Percentiles rank a stretch among this genome's conserved stretches.
phyloP scores from a whole-genome alignment of 37 sponge, comb jelly and placozoan species.

The Mnemiopsis leidyi region DNA sequence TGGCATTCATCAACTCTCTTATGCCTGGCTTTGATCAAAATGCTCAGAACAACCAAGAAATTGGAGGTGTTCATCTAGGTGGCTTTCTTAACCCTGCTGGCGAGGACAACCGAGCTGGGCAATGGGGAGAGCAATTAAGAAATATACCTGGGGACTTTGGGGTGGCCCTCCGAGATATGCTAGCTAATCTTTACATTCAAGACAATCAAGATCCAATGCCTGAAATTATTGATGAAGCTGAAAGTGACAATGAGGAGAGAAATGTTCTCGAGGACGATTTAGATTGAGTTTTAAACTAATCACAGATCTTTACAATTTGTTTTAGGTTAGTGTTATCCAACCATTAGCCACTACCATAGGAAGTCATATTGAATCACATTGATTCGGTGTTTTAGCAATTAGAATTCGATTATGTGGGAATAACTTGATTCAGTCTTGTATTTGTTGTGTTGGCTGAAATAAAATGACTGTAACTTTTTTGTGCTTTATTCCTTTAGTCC shows the following conservation, averaged over 20 bases:
- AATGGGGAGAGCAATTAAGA: constrained; percentile 42
- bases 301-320: no score
- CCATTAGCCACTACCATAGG: no score
- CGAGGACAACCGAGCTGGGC: constrained; percentile 8
- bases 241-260: not conserved
- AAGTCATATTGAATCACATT: not conserved
- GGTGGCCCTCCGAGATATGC: not conserved
- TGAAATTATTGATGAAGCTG: not conserved
- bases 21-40: constrained; percentile 47
- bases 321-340: no score
- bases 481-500: no score
- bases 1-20: constrained; percentile 62
- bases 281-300: no score
- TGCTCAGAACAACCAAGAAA: not conserved
- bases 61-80: not conserved
- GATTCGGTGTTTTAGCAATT: not conserved
- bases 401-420: no score
- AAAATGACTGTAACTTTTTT: no score
- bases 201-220: constrained; percentile 1
- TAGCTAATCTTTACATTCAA: constrained; percentile 1
- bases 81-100: constrained; percentile 22
- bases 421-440: no score
- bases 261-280: not conserved
- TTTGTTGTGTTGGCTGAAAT: no score
- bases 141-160: constrained; percentile 51